Conservation (phyloP, 2,888 invertebrate genomes). For the Pristionchus mayeri region DNA sequence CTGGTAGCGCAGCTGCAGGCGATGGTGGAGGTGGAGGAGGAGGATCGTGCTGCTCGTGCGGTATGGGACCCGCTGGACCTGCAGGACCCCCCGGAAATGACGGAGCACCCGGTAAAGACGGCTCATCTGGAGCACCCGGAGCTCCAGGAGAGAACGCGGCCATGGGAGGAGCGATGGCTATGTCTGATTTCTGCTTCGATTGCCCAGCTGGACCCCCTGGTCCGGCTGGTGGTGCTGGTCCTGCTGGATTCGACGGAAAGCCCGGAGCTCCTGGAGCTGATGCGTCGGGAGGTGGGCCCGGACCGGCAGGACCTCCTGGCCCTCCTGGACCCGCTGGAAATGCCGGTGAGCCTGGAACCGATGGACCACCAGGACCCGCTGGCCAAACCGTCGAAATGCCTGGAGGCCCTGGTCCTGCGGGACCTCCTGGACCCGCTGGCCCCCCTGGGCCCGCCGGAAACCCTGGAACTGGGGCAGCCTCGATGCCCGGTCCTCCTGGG, state of each 20-base stretch:
- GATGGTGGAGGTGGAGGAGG: conserved; percentile 51
- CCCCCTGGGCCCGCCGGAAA: conserved; percentile 47
- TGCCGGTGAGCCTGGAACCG: conserved; percentile 16
- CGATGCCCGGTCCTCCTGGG: conserved; percentile 44
- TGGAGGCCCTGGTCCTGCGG: conserved; percentile 31
- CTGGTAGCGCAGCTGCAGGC: neutral
- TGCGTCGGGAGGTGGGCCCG: conserved; percentile 7
- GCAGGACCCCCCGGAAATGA: conserved; percentile 32
- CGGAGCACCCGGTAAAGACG: conserved; percentile 39
- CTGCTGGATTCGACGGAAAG: conserved; percentile 26
- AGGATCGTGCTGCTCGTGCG: conserved; percentile 64
- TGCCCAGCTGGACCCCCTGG: conserved; percentile 42
- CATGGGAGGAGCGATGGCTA: neutral
- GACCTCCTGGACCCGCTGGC: conserved; percentile 42
- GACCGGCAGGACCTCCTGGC: conserved; percentile 42
- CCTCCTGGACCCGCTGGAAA: conserved; percentile 48
- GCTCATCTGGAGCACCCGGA: neutral
- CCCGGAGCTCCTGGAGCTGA: conserved; percentile 28
- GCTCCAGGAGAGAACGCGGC: neutral
- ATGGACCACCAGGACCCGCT: conserved; percentile 38
- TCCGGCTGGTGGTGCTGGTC: conserved; percentile 36
- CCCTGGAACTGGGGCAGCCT: neutral
- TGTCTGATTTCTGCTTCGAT: conserved; percentile 34
- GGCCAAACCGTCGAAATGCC: neutral
- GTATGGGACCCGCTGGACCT: conserved; percentile 41